Evolutionary conservation across 2,888 invertebrate genomes (phyloP).

Genomic region (Hypena proboscidalis): DNA sequence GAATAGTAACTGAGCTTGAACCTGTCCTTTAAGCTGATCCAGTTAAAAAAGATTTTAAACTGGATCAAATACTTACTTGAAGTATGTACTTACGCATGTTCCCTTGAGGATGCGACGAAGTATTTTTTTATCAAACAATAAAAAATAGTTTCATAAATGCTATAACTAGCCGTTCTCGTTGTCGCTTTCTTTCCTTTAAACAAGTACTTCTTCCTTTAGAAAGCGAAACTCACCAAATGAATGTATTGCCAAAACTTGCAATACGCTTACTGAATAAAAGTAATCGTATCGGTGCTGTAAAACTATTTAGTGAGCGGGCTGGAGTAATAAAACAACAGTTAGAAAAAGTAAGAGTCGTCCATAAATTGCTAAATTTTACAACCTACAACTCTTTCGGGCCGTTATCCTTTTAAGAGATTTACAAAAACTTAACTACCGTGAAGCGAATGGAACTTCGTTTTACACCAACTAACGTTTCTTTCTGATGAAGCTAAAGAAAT

Average conservation of each 20-base stretch:
- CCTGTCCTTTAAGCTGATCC: too few species aligned
- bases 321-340: conserved; percentile 41
- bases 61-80: too few species aligned
- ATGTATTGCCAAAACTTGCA: conserved; percentile 6
- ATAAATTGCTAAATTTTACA: conserved; percentile 39
- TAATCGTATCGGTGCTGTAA: conserved; percentile 23
- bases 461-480: conserved; percentile 17
- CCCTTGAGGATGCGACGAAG: too few species aligned
- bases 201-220: too few species aligned
- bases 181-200: too few species aligned
- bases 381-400: conserved; percentile 37
- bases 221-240: conserved; percentile 12
- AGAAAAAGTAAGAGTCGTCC: conserved; percentile 53
- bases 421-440: conserved; percentile 34
- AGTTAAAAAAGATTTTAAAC: too few species aligned
- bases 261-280: conserved; percentile 17
- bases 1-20: too few species aligned
- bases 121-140: too few species aligned
- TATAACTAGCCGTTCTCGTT: too few species aligned
- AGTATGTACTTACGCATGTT: too few species aligned
- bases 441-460: conserved; percentile 25
- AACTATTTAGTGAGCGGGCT: conserved; percentile 22
- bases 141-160: too few species aligned
- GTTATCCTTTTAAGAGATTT: conserved; percentile 45
- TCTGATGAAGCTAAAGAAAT: conserved; percentile 16